Conservation (phyloP, 2,797 vertebrate species). For the Hipposideros larvatus region DNA sequence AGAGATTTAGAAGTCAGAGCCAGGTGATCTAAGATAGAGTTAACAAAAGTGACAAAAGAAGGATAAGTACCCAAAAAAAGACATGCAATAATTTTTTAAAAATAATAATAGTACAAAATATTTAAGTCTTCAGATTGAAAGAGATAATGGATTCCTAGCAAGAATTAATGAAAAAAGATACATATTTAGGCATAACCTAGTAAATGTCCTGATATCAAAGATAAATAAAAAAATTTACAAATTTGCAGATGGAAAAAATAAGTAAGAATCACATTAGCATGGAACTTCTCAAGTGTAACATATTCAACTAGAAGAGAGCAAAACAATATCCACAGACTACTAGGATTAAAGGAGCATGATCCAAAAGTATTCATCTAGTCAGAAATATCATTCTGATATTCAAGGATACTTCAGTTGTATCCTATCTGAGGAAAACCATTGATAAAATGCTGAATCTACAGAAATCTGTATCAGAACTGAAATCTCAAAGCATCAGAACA, state of each 20-base stretch:
- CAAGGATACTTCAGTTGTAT: neutral
- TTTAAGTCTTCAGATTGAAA: neutral
- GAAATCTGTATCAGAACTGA: neutral
- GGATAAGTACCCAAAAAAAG: neutral
- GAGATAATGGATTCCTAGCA: neutral
- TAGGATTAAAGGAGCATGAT: neutral
- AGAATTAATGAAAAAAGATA: neutral
- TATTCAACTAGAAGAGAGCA: neutral
- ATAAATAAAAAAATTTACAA: neutral
- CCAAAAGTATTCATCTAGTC: neutral
- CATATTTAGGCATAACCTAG: neutral
- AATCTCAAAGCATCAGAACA: neutral
- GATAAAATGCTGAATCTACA: neutral
- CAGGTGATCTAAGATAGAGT: neutral
- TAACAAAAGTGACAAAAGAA: neutral
- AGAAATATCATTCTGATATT: neutral
- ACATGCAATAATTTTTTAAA: neutral
- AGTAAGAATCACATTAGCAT: neutral
- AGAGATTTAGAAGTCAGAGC: slow-evolving; percentile 13
- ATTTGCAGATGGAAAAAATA: neutral
- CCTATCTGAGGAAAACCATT: neutral
- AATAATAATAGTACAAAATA: neutral
- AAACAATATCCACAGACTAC: neutral
- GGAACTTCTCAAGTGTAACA: neutral
- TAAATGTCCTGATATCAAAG: neutral